Evolutionary conservation across 1,140 invertebrate genomes (phyloP), one percentile per base, ranked within the genome.

Genomic region (Eurosta solidaginis): DNA sequence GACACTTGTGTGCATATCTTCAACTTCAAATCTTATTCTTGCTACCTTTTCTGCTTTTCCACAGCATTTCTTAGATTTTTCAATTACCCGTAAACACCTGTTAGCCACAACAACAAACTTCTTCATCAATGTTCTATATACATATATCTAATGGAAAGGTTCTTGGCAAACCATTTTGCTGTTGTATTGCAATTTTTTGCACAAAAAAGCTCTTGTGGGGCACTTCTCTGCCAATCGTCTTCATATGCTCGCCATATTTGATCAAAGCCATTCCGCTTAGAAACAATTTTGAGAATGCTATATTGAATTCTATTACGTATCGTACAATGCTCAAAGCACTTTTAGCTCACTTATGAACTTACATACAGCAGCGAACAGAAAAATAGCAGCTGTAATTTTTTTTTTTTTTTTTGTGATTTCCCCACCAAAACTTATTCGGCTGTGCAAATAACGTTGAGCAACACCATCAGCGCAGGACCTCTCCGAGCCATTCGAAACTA

Each of bases 61-160:
- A 54, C 27, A 40, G 17, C 59, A 68, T 20, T 68, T 68, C 36
- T 22, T 68, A 17, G 59, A 68, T 36, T 59, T 68, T 68, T 68
- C 59, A 68, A 68, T 68, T 68, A 68, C 59, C 33, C 29, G n/a
- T 40, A 29, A 68, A 33, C 59, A 68, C 59, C 59, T 68, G 59
- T 68, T 40, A n/a, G 59, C 59, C 33, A 68, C 33, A 52, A 36
- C 40, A 68, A 68, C 36, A 22, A n/a, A 29, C 27, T n/a, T n/a
- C n/a, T n/a, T n/a, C n/a, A n/a, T n/a, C n/a, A n/a, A n/a, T n/a
- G n/a, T n/a, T n/a, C n/a, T n/a, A n/a, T n/a, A n/a, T n/a, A n/a
- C n/a, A n/a, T n/a, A n/a, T n/a, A n/a, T n/a, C n/a, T n/a, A n/a
- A n/a, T n/a, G n/a, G n/a, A n/a, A n/a, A n/a, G n/a, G n/a, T n/a